Base-by-base conservation (phyloP, 2,888 invertebrate genomes). In the Stegophylla sp. region DNA sequence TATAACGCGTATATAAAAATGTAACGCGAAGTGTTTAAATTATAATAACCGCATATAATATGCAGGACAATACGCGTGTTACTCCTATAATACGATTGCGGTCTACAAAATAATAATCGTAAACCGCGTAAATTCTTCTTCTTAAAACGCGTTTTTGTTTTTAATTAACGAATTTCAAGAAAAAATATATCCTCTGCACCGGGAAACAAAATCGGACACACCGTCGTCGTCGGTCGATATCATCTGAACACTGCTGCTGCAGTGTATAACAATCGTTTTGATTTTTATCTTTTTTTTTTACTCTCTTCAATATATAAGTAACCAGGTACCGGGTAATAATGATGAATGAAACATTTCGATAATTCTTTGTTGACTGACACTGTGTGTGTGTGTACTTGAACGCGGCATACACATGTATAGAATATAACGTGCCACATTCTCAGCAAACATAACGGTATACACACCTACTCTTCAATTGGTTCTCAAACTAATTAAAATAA, bases 381-480 rank as follows among this genome's bases (percentile, higher is more conserved):
- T 28, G 34, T 28, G 56, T 61, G 20, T 48, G 26, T 69, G 20
- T 20, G 45, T 69, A 79, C 64, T 48, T 74, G 28, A 34, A 75
- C 64, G 17, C 79, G n/a, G 69, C 23, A 28, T 56, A 56, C 67
- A 45, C 67, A 56, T 63, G 45, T 74, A 75, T n/a, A 75, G 64
- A 75, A 75, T 79, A 79, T 56, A 77, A 61, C 79, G 79, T 79
- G 79, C 79, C 79, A 79, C 79, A 79, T 79, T 79, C 79, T 79
- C 79, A 69, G 51, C 77, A 59, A 67, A 71, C 69, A 71, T 79
- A 79, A 79, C 79, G 79, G 79, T 79, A 79, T 79, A 69, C 79
- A 79, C 79, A 79, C 79, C 79, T 79, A 79, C 79, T 79, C 79
- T 71, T 79, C 79, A 71, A 79, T 71, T 79, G 79, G 79, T 79